Conservation (phyloP, 2,888 invertebrate species). For the Drosophila glabriapex region DNA sequence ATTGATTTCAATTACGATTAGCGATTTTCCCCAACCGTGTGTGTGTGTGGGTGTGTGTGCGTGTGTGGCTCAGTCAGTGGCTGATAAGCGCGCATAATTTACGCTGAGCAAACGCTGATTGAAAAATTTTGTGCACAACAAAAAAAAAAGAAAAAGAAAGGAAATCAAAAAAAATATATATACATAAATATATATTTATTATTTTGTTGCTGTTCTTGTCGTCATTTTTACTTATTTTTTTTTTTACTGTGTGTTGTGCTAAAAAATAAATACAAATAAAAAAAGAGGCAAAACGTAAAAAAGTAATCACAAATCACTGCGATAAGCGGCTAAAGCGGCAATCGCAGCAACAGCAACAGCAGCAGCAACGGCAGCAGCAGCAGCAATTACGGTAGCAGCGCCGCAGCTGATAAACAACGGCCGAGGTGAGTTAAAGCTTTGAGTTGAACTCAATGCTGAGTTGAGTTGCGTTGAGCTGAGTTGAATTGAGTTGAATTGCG, state of each 20-base stretch:
- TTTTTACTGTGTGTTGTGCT: constrained; percentile 44
- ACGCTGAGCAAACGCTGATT: constrained; percentile 54
- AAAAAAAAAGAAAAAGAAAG: background rate
- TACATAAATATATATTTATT: constrained; percentile 19
- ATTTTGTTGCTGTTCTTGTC: constrained; percentile 38
- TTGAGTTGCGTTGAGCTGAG: constrained; percentile 22
- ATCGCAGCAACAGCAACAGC: constrained; percentile 28
- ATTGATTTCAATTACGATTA: constrained; percentile 41
- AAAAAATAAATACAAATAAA: constrained; percentile 14
- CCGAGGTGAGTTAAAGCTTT: constrained; percentile 58
- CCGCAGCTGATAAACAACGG: constrained; percentile 61
- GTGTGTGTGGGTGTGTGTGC: constrained; percentile 15
- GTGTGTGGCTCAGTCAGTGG: constrained; percentile 30
- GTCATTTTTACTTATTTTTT: constrained; percentile 38
- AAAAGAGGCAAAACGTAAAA: constrained; percentile 40
- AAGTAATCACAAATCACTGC: constrained; percentile 72
- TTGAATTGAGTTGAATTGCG: constrained; percentile 12
- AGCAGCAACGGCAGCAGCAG: constrained; percentile 22
- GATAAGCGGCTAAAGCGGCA: constrained; percentile 66
- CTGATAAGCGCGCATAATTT: constrained; percentile 64
- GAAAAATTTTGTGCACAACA: constrained; percentile 28
- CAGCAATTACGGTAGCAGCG: constrained; percentile 47
- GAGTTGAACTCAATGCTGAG: constrained; percentile 48
- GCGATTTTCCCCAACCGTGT: constrained; percentile 9
- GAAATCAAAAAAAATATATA: background rate